Evolutionary conservation across 2,113 vertebrate species (phyloP), one percentile per base, ranked within the genome.

Genomic region (Forbesichthys agassizii): DNA sequence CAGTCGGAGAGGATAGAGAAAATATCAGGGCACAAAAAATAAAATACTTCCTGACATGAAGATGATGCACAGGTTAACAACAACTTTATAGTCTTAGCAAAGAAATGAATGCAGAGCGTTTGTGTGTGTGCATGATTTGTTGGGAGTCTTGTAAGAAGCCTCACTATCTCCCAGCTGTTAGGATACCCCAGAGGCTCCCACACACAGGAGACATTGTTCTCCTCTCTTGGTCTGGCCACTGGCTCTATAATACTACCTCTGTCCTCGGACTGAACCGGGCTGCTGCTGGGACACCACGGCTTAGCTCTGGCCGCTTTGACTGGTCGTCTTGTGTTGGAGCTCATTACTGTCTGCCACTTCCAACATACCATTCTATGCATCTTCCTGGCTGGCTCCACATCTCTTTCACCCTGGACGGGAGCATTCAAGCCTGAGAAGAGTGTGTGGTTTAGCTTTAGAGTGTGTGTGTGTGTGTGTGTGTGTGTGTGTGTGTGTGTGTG

Each of bases 131-230:
- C 8, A 61, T 58, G 58, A 69, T 56, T 78, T 79, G 79, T 85
- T 80, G 77, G 79, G 61, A 67, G 58, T 69, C 68, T 69, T 78
- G 79, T 78, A 71, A 71, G 66, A 75, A 70, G 83, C 74, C 71
- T 73, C 83, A 70, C 80, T 84, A 84, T 81, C 80, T 86, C 85
- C 82, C 91, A 92, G 91, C 91, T 92, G 90, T 89, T 88, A 57
- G 66, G 88, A 91, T 85, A 75, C 84, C 82, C 85, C 86, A 75
- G 61, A 78, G 84, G 71, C 75, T 79, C 68, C 57, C 3, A 51
- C 82, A 92, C 89, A 93, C 88, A 84, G 85, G 86, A 60, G 64
- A 82, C 84, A 91, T 93, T 93, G 92, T 93, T 91, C 53, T 61
- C 60, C 52, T 76, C 52, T 76, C 69, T 82, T 82, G 86, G 82